These are phyloP conservation scores for Zaprionus davidi DNA, from an alignment of 1,140 invertebrate species.

Conservation along the genomic window DNA sequence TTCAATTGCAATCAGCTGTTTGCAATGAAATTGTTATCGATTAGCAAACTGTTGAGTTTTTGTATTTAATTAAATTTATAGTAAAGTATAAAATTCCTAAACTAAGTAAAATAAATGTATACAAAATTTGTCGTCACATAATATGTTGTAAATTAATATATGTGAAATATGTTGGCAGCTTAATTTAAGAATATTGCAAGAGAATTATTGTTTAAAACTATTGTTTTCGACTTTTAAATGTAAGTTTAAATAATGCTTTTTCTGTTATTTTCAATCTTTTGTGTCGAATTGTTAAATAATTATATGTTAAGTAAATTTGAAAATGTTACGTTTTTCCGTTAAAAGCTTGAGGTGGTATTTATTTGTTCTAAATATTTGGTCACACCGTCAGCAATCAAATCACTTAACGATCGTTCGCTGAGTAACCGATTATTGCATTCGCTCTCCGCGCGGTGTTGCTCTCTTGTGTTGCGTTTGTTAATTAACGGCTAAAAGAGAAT, in stretches of 20 bases:
- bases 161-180: too few species aligned
- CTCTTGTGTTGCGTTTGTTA: not conserved
- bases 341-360: not conserved
- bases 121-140: too few species aligned
- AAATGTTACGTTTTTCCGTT: not conserved
- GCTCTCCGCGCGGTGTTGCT: not conserved
- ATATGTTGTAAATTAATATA: too few species aligned
- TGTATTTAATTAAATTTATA: not conserved
- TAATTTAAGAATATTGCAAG: too few species aligned
- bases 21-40: not conserved
- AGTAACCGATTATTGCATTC: not conserved
- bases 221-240: too few species aligned
- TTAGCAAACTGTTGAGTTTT: not conserved
- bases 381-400: conserved; percentile 19
- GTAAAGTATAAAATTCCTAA: too few species aligned
- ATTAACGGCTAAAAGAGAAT: conserved; percentile 1
- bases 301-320: not conserved
- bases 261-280: not conserved
- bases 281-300: not conserved
- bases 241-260: too few species aligned
- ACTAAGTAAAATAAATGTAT: too few species aligned
- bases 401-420: conserved; percentile 24
- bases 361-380: not conserved
- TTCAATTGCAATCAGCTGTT: not conserved
- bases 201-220: too few species aligned